Percentiles rank a stretch among this genome's conserved stretches.
Conservation (phyloP, 37 sponge, comb jelly and placozoan genomes). For the Cliona cf. orientalis region DNA sequence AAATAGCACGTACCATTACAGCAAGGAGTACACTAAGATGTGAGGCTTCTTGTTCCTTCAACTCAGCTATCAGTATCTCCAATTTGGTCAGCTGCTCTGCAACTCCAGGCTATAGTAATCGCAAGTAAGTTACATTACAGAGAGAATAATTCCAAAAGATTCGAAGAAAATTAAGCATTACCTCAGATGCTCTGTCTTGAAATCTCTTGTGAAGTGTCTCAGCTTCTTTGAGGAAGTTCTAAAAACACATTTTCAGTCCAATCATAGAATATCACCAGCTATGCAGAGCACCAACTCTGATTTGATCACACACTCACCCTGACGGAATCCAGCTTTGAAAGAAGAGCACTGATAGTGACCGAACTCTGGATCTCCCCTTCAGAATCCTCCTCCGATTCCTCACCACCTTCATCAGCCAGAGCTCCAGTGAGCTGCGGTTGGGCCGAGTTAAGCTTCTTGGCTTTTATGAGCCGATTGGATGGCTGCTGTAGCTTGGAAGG, state of each 20-base stretch:
- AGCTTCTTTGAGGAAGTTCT: slow-evolving; percentile 65
- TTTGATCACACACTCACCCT: slow-evolving; percentile 33
- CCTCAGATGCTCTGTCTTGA: slow-evolving; percentile 50
- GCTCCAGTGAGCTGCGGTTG: background rate
- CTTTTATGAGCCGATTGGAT: background rate
- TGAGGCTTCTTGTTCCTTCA: slow-evolving; percentile 64
- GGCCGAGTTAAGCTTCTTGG: background rate
- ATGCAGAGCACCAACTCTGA: background rate
- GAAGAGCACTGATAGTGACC: slow-evolving; percentile 41
- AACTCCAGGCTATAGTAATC: slow-evolving; percentile 35
- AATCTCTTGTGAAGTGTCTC: slow-evolving; percentile 34
- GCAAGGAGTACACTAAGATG: slow-evolving; percentile 61
- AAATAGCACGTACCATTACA: slow-evolving; percentile 59
- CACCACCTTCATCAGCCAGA: background rate
- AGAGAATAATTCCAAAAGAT: background rate
- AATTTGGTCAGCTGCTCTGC: slow-evolving; percentile 56
- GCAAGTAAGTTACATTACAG: background rate
- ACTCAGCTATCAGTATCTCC: slow-evolving; percentile 57
- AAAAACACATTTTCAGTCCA: slow-evolving; percentile 1
- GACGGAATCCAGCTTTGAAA: slow-evolving; percentile 64
- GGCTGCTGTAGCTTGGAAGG: background rate
- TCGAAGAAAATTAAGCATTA: slow-evolving; percentile 1
- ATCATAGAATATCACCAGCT: background rate
- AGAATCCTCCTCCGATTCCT: slow-evolving; percentile 12
- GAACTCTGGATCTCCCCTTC: slow-evolving; percentile 45